Evolutionary conservation across 2,113 vertebrate genomes (phyloP).

Genomic region (Caranx ignobilis): DNA sequence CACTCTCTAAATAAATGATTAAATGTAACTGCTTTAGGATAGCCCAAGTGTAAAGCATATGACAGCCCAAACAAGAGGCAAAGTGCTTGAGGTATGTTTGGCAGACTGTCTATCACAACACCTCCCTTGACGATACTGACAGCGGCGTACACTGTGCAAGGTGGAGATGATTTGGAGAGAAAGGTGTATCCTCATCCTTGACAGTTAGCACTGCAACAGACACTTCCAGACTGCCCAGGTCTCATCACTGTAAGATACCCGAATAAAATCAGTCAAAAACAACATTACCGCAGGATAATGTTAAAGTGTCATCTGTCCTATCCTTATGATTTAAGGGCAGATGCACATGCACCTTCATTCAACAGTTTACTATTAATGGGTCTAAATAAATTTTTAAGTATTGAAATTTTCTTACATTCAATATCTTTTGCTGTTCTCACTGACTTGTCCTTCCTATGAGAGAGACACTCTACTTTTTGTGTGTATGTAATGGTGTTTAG

Average conservation of each 20-base stretch:
- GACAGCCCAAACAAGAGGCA: neutral
- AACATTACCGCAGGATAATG: neutral
- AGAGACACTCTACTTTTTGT: too few species aligned
- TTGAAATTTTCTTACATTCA: too few species aligned
- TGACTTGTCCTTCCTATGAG: too few species aligned
- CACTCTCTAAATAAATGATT: slow-evolving; percentile 1
- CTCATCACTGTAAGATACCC: neutral
- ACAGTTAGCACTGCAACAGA: neutral
- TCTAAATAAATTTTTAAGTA: too few species aligned
- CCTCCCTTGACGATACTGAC: neutral
- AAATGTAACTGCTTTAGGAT: too few species aligned
- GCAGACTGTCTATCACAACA: neutral
- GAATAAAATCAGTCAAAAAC: neutral
- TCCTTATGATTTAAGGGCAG: too few species aligned
- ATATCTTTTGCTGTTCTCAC: too few species aligned
- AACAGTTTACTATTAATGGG: too few species aligned
- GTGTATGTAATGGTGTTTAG: too few species aligned
- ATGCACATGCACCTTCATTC: too few species aligned
- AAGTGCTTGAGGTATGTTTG: neutral
- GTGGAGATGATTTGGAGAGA: neutral
- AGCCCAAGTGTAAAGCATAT: neutral
- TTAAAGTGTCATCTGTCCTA: neutral
- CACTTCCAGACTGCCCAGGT: neutral
- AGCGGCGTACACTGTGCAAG: neutral
- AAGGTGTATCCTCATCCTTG: neutral